A percentile compares a stretch with the other conserved stretches of the same genome.
phyloP scores from a whole-genome alignment of 1,140 invertebrate genomes.

The Anagrus nilaparvatae region DNA sequence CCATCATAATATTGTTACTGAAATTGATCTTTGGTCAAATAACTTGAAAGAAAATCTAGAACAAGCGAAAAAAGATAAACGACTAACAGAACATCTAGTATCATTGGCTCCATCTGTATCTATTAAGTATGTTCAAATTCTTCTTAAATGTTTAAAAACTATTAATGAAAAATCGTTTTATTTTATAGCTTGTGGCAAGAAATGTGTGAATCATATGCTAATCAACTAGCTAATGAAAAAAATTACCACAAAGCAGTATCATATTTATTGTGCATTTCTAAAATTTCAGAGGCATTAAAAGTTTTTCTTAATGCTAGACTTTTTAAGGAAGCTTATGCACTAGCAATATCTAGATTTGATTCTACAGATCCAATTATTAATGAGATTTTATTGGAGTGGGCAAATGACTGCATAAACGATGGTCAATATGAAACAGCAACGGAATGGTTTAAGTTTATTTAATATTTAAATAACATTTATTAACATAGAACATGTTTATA shows the following conservation, averaged over 20 bases:
- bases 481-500: too few species aligned
- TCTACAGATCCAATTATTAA: conserved; percentile 41
- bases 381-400: conserved; percentile 46
- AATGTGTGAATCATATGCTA: conserved; percentile 51
- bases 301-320: conserved; percentile 43
- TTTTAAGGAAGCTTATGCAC: conserved; percentile 51
- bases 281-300: conserved; percentile 47
- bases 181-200: conserved; percentile 37
- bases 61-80: conserved; percentile 24
- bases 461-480: background rate
- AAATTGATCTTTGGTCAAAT: conserved; percentile 33
- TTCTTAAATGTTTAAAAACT: conserved; percentile 1
- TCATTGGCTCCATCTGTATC: conserved; percentile 33
- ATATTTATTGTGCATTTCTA: conserved; percentile 51
- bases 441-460: conserved; percentile 43
- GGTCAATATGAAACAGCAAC: conserved; percentile 50
- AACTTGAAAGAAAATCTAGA: conserved; percentile 26
- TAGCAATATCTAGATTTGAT: conserved; percentile 48
- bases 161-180: background rate
- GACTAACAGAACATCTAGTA: conserved; percentile 33
- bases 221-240: conserved; percentile 46
- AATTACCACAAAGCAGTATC: conserved; percentile 47
- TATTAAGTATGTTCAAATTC: conserved; percentile 18
- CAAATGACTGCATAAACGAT: conserved; percentile 29
- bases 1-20: conserved; percentile 18